phyloP scores from a whole-genome alignment of 2,888 invertebrate genomes.

The Protonemura montana region DNA sequence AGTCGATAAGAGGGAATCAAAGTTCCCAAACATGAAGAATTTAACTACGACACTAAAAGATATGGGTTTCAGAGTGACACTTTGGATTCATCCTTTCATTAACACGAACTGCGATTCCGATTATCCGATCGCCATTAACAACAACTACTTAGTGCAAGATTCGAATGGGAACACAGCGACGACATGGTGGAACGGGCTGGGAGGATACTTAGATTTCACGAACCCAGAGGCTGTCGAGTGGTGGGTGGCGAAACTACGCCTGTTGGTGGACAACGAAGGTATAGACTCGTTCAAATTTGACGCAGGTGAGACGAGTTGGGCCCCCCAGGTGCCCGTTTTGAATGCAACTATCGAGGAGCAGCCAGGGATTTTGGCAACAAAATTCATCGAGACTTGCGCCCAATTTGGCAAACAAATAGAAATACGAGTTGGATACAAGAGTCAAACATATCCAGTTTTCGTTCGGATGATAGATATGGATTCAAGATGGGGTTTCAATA shows the following conservation, averaged over 20 bases:
- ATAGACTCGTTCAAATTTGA: conserved; percentile 83
- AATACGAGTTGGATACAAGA: conserved; percentile 74
- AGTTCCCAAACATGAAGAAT: conserved; percentile 72
- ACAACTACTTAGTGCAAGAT: conserved; percentile 65
- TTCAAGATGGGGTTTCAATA: conserved; percentile 63
- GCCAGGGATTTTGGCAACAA: conserved; percentile 66
- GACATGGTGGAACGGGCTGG: conserved; percentile 64
- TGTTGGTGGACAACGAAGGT: conserved; percentile 67
- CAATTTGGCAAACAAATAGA: conserved; percentile 72
- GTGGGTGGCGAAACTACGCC: conserved; percentile 64
- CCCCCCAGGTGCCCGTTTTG: conserved; percentile 69
- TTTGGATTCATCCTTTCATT: conserved; percentile 90
- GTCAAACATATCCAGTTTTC: conserved; percentile 75
- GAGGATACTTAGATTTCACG: conserved; percentile 76
- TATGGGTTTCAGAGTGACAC: conserved; percentile 73
- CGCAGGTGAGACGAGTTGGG: conserved; percentile 78
- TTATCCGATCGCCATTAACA: conserved; percentile 65
- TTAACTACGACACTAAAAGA: conserved; percentile 66
- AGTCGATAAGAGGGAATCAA: conserved; percentile 67
- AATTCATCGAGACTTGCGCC: conserved; percentile 66
- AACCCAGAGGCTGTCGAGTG: conserved; percentile 69
- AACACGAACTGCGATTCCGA: conserved; percentile 73
- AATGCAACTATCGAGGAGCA: conserved; percentile 64
- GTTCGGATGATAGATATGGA: conserved; percentile 82
- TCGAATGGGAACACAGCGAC: conserved; percentile 54